Percentiles rank a stretch among this genome's conserved stretches.
Evolutionary conservation across 2,888 invertebrate species (phyloP).

Genomic region (Rhingia rostrata): DNA sequence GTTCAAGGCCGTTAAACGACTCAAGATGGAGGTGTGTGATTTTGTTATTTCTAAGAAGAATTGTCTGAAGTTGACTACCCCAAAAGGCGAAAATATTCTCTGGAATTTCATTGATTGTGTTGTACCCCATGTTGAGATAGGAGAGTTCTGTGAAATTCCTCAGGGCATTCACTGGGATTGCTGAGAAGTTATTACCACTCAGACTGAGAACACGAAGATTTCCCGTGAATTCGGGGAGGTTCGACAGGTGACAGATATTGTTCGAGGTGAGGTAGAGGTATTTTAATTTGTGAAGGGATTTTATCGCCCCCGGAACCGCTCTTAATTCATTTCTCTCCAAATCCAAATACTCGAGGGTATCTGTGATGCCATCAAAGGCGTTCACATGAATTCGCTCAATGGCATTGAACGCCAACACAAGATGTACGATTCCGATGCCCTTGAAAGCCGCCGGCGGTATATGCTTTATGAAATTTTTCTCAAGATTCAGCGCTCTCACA

Average conservation of each 20-base stretch:
- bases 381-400: slow-evolving; percentile 88
- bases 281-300: slow-evolving; percentile 87
- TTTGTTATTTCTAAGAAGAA: slow-evolving; percentile 92
- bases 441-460: slow-evolving; percentile 88
- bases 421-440: slow-evolving; percentile 88
- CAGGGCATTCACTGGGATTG: slow-evolving; percentile 88
- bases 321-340: slow-evolving; percentile 91
- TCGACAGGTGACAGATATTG: slow-evolving; percentile 85
- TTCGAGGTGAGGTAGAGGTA: slow-evolving; percentile 94
- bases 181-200: slow-evolving; percentile 90
- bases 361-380: slow-evolving; percentile 89
- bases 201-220: slow-evolving; percentile 90
- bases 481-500: slow-evolving; percentile 91
- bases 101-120: slow-evolving; percentile 90
- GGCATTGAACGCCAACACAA: slow-evolving; percentile 91
- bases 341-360: slow-evolving; percentile 91
- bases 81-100: slow-evolving; percentile 90
- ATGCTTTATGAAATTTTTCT: slow-evolving; percentile 89
- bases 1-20: slow-evolving; percentile 88
- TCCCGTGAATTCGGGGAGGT: slow-evolving; percentile 84
- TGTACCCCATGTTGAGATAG: slow-evolving; percentile 95
- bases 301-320: slow-evolving; percentile 88
- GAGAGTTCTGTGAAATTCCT: slow-evolving; percentile 89
- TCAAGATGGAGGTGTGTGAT: slow-evolving; percentile 89
- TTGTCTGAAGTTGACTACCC: slow-evolving; percentile 91